These are phyloP conservation scores for Drosophila aff. DNA, from an alignment of 1,140 invertebrate species.

Conservation along the genomic window DNA sequence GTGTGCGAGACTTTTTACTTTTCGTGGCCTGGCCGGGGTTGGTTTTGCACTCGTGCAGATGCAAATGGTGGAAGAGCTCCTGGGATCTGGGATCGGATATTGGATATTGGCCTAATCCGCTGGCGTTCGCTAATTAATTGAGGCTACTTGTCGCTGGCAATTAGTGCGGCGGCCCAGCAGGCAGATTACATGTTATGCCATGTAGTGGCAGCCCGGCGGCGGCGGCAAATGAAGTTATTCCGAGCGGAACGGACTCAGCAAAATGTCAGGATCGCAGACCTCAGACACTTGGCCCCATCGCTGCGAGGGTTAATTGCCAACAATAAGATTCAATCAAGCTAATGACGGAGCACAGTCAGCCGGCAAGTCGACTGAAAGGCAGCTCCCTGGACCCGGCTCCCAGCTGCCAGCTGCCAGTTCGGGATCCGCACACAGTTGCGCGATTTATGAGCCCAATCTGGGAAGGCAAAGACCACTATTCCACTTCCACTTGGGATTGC, in stretches of 20 bases:
- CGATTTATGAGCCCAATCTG: constrained; percentile 71
- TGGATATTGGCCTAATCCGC: constrained; percentile 43
- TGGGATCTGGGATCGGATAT: constrained; percentile 7
- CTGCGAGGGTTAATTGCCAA: constrained; percentile 80
- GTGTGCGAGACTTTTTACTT: constrained; percentile 26
- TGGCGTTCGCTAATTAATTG: constrained; percentile 79
- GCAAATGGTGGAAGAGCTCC: constrained; percentile 35
- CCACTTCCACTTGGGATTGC: constrained; percentile 13
- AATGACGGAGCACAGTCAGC: constrained; percentile 64
- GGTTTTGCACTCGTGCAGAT: constrained; percentile 38
- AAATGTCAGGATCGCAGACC: constrained; percentile 24
- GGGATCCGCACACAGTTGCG: constrained; percentile 61
- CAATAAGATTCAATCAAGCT: constrained; percentile 84
- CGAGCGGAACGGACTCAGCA: constrained; percentile 17
- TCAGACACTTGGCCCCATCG: constrained; percentile 58
- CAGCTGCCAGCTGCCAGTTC: constrained; percentile 20
- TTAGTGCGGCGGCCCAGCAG: constrained; percentile 58
- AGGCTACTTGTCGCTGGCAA: constrained; percentile 69
- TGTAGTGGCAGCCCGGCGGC: constrained; percentile 34
- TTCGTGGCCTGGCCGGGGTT: constrained; percentile 15
- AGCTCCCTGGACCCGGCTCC: neutral
- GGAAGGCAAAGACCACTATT: constrained; percentile 12
- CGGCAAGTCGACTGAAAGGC: constrained; percentile 25
- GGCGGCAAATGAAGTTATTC: constrained; percentile 76
- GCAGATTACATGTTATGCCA: constrained; percentile 78